phyloP scores from a whole-genome alignment of 2,888 invertebrate species.

The Luperina nickerlii region DNA sequence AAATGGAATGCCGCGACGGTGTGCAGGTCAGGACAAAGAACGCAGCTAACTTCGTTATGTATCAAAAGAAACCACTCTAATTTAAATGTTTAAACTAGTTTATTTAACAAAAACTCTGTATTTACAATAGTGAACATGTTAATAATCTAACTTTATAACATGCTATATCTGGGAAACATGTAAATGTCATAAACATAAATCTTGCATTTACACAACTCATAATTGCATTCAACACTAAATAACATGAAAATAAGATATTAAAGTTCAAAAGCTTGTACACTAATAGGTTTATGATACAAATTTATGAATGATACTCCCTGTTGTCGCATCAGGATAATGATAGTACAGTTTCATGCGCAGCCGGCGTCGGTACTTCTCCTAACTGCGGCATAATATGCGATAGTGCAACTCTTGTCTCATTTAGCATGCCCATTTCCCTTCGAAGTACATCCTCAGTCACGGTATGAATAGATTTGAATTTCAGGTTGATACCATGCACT shows the following conservation, averaged over 20 bases:
- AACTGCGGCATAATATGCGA: conserved; percentile 84
- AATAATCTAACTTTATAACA: conserved; percentile 12
- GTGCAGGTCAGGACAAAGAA: neutral
- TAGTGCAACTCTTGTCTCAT: conserved; percentile 80
- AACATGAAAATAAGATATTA: conserved; percentile 23
- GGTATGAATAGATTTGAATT: conserved; percentile 88
- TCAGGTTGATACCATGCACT: conserved; percentile 87
- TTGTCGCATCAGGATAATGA: conserved; percentile 54
- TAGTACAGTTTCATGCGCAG: conserved; percentile 81
- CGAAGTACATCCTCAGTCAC: conserved; percentile 86
- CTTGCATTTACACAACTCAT: conserved; percentile 21
- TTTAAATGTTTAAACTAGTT: conserved; percentile 50
- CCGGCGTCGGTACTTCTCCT: conserved; percentile 80
- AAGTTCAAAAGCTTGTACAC: conserved; percentile 23
- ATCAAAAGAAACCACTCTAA: conserved; percentile 34
- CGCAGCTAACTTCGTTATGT: neutral
- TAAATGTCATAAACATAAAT: conserved; percentile 25
- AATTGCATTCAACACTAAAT: conserved; percentile 6
- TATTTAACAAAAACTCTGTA: conserved; percentile 56
- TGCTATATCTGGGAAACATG: conserved; percentile 13
- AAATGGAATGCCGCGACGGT: neutral
- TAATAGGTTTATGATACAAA: conserved; percentile 17
- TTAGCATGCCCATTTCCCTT: conserved; percentile 82
- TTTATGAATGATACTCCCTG: conserved; percentile 8
- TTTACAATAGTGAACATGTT: conserved; percentile 46